These are phyloP conservation scores for Anguilla rostrata DNA, from an alignment of 2,113 vertebrate species.

Conservation along the genomic window DNA sequence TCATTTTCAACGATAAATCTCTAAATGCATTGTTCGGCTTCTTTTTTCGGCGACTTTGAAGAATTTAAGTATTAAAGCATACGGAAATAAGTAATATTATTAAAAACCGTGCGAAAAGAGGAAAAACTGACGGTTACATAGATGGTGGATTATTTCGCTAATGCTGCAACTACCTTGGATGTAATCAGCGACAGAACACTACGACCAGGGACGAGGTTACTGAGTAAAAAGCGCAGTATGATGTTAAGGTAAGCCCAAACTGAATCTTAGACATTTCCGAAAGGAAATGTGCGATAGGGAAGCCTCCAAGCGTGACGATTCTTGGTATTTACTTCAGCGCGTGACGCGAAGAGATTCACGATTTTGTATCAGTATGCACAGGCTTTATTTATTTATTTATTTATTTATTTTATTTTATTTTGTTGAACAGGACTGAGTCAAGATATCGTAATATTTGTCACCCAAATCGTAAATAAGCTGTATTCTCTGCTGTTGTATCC, in stretches of 20 bases:
- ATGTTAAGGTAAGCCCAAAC: slow-evolving; percentile 65
- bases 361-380: background rate
- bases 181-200: slow-evolving; percentile 50
- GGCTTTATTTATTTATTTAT: background rate
- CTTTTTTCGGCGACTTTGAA: slow-evolving; percentile 26
- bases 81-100: slow-evolving; percentile 34
- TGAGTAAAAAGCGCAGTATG: slow-evolving; percentile 53
- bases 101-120: slow-evolving; percentile 1
- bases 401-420: background rate
- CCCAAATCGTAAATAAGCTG: background rate
- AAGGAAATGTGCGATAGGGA: background rate
- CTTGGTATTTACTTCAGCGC: background rate
- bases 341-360: background rate
- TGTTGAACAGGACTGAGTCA: background rate
- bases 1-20: background rate
- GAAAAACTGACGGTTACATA: slow-evolving; percentile 6
- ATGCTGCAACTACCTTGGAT: slow-evolving; percentile 62
- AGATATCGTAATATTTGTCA: background rate
- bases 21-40: background rate
- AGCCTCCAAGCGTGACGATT: background rate
- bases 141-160: slow-evolving; percentile 57
- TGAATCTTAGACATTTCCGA: background rate
- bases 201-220: slow-evolving; percentile 50
- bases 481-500: background rate
- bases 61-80: slow-evolving; percentile 34